phyloP scores from a whole-genome alignment of 2,113 vertebrate species.

The Sylvia atricapilla region DNA sequence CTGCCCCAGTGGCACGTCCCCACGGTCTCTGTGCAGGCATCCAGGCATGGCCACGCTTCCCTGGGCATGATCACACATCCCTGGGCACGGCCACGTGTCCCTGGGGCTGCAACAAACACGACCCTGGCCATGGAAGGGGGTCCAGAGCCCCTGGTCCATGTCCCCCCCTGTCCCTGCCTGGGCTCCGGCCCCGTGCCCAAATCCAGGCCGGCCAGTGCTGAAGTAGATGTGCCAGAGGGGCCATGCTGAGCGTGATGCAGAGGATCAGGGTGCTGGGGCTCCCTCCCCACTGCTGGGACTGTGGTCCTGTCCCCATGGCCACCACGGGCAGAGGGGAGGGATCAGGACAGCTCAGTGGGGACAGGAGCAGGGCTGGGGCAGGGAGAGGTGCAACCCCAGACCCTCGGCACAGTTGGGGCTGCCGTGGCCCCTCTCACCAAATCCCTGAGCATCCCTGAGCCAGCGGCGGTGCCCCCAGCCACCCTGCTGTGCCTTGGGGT shows the following conservation, averaged over 20 bases:
- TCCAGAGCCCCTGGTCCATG: too few relatives aligned
- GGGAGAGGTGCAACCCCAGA: neutral
- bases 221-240: neutral
- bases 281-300: neutral
- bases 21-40: neutral
- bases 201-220: accelerated
- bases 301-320: accelerated
- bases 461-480: accelerated
- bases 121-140: neutral
- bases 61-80: neutral
- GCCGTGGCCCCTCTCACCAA: accelerated
- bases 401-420: accelerated
- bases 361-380: neutral
- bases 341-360: neutral
- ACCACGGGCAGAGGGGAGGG: neutral
- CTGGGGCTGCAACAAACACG: neutral
- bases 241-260: accelerated
- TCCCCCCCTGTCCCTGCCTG: neutral
- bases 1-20: accelerated
- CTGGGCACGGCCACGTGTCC: accelerated
- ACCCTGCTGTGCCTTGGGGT: accelerated
- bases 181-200: accelerated
- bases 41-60: neutral
- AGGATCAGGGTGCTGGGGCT: neutral
- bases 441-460: neutral